Evolutionary conservation across 2,113 vertebrate species (phyloP), one percentile per base, ranked within the genome.

Genomic region (Agapornis roseicollis): DNA sequence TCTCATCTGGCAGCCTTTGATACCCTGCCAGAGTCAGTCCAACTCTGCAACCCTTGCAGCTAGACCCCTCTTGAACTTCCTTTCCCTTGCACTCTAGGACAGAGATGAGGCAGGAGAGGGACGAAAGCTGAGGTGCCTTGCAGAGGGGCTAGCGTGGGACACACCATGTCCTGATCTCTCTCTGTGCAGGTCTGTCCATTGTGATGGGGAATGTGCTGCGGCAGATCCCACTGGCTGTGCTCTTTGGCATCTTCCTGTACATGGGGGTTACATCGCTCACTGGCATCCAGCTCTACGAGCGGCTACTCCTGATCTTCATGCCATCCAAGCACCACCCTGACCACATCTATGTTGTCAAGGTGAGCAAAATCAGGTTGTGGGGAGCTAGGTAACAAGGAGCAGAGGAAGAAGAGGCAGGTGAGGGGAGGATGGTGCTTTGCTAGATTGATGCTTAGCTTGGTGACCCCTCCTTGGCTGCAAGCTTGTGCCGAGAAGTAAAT

Each of bases 231-330:
- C 89, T 99, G 97, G 99, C 99, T 2, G 99, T 99, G 80, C 99
- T 99, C 72, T 99, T 99, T 5, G 99, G 99, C 35, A 99, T 99
- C 94, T 99, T 99, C 97, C 98, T 99, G 47, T 99, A 99, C 97
- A 99, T 99, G 99, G 99, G 99, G 19, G 98, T 99, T 93, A 99
- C 99, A 0, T 99, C 99, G 0, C 98, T 99, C 93, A 99, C 99
- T 1, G 99, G 99, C 71, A 99, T 99, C 97, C 99, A 99, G 96
- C 98, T 99, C 65, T 99, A 99, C 3, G 99, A 99, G 90, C 98
- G 99, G 53, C 98, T 99, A 87, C 98, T 99, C 11, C 99, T 99
- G 10, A 99, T 99, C 98, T 98, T 99, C 96, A 99, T 99, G 88
- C 99, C 99, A 1, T 98, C 99, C 78, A 99, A 99, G 82, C 99